Evolutionary conservation across 2,797 vertebrate species (phyloP).

Genomic region (Lycodopsis pacificus): DNA sequence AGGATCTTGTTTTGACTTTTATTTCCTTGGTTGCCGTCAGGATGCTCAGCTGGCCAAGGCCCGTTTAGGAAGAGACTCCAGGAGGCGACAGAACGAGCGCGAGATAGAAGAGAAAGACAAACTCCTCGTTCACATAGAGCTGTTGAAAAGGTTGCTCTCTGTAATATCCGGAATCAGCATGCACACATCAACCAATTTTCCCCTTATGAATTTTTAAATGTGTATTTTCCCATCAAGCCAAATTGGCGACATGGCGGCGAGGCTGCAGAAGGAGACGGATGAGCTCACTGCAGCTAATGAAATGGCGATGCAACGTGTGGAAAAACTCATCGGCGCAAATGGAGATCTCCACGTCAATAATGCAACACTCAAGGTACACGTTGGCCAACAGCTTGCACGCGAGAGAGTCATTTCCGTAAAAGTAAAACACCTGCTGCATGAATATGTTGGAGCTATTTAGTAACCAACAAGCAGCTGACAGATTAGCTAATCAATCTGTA

Average conservation of each 20-base stretch:
- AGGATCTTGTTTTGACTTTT: neutral
- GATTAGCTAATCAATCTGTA: no score
- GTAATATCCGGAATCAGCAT: neutral
- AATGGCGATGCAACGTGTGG: conserved; percentile 79
- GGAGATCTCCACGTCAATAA: conserved; percentile 82
- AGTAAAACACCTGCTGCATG: neutral
- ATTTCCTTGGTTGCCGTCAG: conserved; percentile 66
- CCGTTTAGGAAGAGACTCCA: conserved; percentile 79
- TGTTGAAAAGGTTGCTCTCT: conserved; percentile 83
- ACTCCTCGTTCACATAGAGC: conserved; percentile 80
- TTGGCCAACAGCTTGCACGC: neutral
- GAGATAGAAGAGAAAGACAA: conserved; percentile 80
- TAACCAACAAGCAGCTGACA: no score
- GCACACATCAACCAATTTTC: neutral
- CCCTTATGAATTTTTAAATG: neutral
- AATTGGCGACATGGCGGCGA: conserved; percentile 78
- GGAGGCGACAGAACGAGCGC: conserved; percentile 82
- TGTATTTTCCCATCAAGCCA: conserved; percentile 79
- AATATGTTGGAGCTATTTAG: neutral
- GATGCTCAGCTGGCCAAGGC: conserved; percentile 84
- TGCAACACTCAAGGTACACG: conserved; percentile 85
- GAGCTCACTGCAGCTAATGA: conserved; percentile 73
- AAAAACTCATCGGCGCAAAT: conserved; percentile 75
- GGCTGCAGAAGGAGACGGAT: conserved; percentile 80
- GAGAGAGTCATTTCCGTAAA: conserved; percentile 3